A percentile compares a stretch with the other conserved stretches of the same genome.
These are phyloP conservation scores for Mus musculus DNA, from an alignment of 2,113 vertebrate species.

Conservation along the genomic window DNA sequence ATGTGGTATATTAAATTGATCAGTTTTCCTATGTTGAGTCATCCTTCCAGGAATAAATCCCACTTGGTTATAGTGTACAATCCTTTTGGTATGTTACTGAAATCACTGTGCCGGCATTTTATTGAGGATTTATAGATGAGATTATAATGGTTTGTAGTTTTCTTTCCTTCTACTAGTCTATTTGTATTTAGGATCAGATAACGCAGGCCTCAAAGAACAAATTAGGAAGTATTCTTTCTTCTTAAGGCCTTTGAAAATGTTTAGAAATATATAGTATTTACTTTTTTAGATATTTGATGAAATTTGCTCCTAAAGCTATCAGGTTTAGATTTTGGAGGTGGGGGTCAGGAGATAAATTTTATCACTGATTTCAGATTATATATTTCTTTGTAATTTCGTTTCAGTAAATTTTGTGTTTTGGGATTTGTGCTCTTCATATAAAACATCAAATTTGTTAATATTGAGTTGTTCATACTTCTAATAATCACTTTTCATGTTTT, in stretches of 20 bases:
- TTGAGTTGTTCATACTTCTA: neutral
- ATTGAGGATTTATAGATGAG: neutral
- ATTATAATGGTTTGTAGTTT: neutral
- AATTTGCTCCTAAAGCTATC: neutral
- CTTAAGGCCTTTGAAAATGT: neutral
- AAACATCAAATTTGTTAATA: neutral
- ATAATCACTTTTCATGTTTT: neutral
- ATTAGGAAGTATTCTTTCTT: neutral
- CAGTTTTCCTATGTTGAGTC: neutral
- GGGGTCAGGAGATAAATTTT: neutral
- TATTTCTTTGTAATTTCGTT: neutral
- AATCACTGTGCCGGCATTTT: neutral
- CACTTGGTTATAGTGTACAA: neutral
- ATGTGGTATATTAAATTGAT: neutral
- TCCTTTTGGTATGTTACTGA: neutral
- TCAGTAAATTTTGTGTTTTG: slow-evolving; percentile 1
- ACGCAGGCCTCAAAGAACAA: neutral
- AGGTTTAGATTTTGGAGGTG: neutral
- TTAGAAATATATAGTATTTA: neutral
- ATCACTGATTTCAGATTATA: slow-evolving; percentile 35
- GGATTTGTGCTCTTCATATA: neutral
- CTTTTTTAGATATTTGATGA: neutral
- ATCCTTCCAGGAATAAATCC: slow-evolving; percentile 21
- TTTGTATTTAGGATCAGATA: neutral
- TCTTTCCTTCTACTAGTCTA: neutral